Conservation (phyloP, 2,797 vertebrate species). For the Halcyon leucocephala region DNA sequence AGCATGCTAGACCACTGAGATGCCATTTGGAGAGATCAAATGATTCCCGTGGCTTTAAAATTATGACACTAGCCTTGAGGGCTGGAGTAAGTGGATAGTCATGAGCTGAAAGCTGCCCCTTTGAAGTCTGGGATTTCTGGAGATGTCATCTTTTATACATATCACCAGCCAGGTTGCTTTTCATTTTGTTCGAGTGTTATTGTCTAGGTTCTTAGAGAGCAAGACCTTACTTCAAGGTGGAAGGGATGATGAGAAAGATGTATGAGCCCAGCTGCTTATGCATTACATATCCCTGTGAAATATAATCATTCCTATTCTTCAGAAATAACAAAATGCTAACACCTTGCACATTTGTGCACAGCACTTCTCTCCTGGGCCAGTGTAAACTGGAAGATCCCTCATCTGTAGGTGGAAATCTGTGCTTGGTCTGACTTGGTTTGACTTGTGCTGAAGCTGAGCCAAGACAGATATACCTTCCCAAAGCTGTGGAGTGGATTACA, state of each 20-base stretch:
- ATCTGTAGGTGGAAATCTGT: background rate
- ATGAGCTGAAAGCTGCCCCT: conserved; percentile 40
- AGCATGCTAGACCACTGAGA: conserved; percentile 33
- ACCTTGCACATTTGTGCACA: accelerated
- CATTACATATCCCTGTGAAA: conserved; percentile 37
- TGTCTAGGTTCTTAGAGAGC: conserved; percentile 44
- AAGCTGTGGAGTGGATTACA: background rate
- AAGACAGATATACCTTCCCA: background rate
- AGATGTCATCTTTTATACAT: conserved; percentile 56
- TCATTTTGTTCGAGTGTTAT: conserved; percentile 25
- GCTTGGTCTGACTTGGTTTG: background rate
- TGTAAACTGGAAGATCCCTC: background rate
- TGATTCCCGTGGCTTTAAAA: conserved; percentile 19
- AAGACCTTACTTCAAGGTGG: conserved; percentile 35
- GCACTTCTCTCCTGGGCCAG: background rate
- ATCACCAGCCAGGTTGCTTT: conserved; percentile 45
- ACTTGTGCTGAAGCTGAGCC: background rate
- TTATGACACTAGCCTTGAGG: conserved; percentile 49
- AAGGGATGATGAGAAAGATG: conserved; percentile 23
- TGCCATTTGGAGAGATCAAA: conserved; percentile 55
- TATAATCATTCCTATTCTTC: background rate
- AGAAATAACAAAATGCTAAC: background rate
- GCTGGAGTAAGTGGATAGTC: background rate
- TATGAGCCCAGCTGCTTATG: background rate
- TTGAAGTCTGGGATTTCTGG: conserved; percentile 59